Evolutionary conservation across 2,797 vertebrate genomes (phyloP), one percentile per base, ranked within the genome.

Genomic region (Coranthus polyacanthus): DNA sequence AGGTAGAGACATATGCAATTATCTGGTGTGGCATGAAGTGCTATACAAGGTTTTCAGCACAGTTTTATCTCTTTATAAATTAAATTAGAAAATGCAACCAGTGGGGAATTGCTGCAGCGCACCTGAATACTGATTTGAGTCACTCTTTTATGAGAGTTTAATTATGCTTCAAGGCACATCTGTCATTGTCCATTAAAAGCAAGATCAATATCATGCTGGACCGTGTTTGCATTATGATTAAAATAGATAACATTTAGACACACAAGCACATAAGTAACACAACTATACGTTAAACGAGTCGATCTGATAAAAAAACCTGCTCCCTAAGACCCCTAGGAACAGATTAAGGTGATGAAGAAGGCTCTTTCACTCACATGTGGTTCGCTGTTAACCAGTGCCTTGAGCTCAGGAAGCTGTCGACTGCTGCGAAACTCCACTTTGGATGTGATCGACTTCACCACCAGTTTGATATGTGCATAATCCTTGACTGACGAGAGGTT

Each of bases 331-430:
- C 6, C 11, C 11, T 29, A 18, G 60, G 15, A 44, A 29, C 8
- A 21, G 0, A 12, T 34, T 12, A 18, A 57, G 32, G 12, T n/a
- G 13, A 24, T 16, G 17, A 42, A 20, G n/a, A n/a, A n/a, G n/a
- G n/a, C n/a, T n/a, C n/a, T n/a, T 67, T 0, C 43, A 86, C 97
- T 96, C 88, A 98, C 97, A 13, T 98, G 96, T 37, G 92, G 76
- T 42, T 99, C 97, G 52, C 94, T 95, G 66, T 93, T 94, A 53
- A 90, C 84, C 85, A 98, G 89, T 2, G 94, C 94, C 50, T 94
- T 93, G 39, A 86, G 44, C 54, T 93, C 92, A 2, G 97, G 97
- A 38, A 94, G 88, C 78, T 92, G 93, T 15, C 96, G 84, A 12
- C 72, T 87, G 64, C 79, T 72, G 11, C 84, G 80, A 73, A 98